Evolutionary conservation across 2,888 invertebrate species (phyloP).

Genomic region (Corythucha ciliata): DNA sequence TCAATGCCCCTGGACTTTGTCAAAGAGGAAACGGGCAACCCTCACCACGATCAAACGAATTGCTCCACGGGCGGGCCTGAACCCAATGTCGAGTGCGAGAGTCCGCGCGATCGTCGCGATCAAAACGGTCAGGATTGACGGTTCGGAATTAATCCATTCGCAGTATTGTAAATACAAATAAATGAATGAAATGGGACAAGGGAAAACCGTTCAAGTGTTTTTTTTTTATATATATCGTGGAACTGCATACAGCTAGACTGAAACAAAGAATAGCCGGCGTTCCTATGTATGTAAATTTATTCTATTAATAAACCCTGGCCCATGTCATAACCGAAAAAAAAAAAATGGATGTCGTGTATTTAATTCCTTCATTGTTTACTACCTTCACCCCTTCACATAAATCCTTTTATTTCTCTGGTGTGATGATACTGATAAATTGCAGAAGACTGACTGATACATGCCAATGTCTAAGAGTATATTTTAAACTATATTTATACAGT

Average conservation of each 20-base stretch:
- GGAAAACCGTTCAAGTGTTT: too few relatives aligned
- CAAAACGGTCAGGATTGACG: slow-evolving; percentile 65
- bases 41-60: slow-evolving; percentile 33
- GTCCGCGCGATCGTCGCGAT: slow-evolving; percentile 39
- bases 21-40: slow-evolving; percentile 31
- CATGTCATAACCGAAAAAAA: too few relatives aligned
- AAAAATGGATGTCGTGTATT: too few relatives aligned
- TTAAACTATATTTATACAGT: slow-evolving; percentile 31
- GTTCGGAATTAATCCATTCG: slow-evolving; percentile 17
- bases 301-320: too few relatives aligned
- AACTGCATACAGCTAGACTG: too few relatives aligned
- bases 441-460: slow-evolving; percentile 36
- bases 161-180: too few relatives aligned
- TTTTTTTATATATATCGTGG: too few relatives aligned
- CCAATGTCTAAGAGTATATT: slow-evolving; percentile 35
- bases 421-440: slow-evolving; percentile 28
- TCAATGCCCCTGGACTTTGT: slow-evolving; percentile 35
- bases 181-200: too few relatives aligned
- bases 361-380: slow-evolving; percentile 9
- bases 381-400: slow-evolving; percentile 9
- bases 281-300: too few relatives aligned
- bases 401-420: slow-evolving; percentile 24
- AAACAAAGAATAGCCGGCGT: too few relatives aligned
- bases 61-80: slow-evolving; percentile 20
- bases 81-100: slow-evolving; percentile 17